Evolutionary conservation across 2,888 invertebrate species (phyloP), one percentile per base, ranked within the genome.

Genomic region (Ormyrus labotus): DNA sequence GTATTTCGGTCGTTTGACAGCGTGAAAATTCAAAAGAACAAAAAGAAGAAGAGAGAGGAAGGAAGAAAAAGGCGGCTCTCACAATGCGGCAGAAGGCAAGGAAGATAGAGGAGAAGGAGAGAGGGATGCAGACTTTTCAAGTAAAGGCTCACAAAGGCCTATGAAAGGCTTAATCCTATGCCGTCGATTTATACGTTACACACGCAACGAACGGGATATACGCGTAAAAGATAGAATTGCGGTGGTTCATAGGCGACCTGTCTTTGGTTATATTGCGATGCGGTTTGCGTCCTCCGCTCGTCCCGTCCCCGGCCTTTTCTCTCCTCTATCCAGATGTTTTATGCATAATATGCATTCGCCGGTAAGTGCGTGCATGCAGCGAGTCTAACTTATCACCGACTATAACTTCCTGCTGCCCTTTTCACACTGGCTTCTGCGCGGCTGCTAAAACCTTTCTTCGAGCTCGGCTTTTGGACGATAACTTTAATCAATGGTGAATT

Each of bases 231-330:
- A 87, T 87, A 86, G 86, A 88, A 88, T 87, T 87, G 87, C 86
- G 85, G 87, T 87, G 87, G 87, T 88, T 88, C 86, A 87, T 87
- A 87, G 87, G 53, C 69, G 85, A 83, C 75, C 83, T 81, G 85
- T 85, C 85, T 86, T 86, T 82, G 81, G 85, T 83, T 85, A 85
- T 86, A 85, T 86, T 84, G 86, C 86, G 81, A 86, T 85, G 87
- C 85, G 85, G 87, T 88, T 86, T 85, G 82, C 83, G 85, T 87
- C 84, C 80, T 83, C 81, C 72, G 55, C 53, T 63, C 84, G 11
- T 47, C 34, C 5, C 8, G 53, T 34, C 34, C 34, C 34, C 34
- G 34, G 34, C 34, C 61, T 65, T 69, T 69, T 69, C 58, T 75
- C 78, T 78, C 69, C 58, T 68, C 50, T 57, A 61, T 47, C 55